Conservation (phyloP, 37 sponge, comb jelly and placozoan species). For the Spongilla lacustris region DNA sequence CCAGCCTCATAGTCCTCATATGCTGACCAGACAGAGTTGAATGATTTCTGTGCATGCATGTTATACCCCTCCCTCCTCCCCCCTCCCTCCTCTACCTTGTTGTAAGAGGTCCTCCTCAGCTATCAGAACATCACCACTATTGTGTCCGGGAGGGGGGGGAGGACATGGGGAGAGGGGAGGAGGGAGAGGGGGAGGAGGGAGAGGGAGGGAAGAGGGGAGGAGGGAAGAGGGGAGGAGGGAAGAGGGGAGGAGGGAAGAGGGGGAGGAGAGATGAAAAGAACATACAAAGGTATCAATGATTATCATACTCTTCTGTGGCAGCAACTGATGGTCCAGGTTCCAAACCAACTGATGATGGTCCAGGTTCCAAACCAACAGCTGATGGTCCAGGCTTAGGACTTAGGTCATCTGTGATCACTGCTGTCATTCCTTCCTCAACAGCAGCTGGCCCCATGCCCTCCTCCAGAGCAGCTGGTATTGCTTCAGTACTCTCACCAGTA, state of each 20-base stretch:
- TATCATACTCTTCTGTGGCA: no score
- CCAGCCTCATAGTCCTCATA: conserved; percentile 64
- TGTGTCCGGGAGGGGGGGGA: not conserved
- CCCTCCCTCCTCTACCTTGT: conserved; percentile 27
- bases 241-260: no score
- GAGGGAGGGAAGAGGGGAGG: no score
- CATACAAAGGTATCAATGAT: no score
- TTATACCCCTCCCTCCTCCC: not conserved
- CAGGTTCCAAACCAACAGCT: not conserved
- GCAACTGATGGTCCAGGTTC: not conserved
- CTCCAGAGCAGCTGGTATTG: no score
- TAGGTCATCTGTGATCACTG: not conserved
- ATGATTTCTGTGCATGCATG: not conserved
- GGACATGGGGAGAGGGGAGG: no score
- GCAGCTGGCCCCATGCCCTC: not conserved
- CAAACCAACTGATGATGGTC: not conserved
- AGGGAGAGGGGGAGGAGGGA: no score
- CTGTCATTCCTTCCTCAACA: not conserved
- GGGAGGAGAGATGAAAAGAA: no score
- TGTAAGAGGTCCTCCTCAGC: conserved; percentile 76
- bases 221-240: no score
- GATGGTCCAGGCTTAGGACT: no score
- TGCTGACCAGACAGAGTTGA: conserved; percentile 15
- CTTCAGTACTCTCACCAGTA: no score
- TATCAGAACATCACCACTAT: conserved; percentile 41